Percentiles rank a stretch among this genome's conserved stretches.
Conservation (phyloP, 2,888 invertebrate genomes). For the Ectemnius lituratus region DNA sequence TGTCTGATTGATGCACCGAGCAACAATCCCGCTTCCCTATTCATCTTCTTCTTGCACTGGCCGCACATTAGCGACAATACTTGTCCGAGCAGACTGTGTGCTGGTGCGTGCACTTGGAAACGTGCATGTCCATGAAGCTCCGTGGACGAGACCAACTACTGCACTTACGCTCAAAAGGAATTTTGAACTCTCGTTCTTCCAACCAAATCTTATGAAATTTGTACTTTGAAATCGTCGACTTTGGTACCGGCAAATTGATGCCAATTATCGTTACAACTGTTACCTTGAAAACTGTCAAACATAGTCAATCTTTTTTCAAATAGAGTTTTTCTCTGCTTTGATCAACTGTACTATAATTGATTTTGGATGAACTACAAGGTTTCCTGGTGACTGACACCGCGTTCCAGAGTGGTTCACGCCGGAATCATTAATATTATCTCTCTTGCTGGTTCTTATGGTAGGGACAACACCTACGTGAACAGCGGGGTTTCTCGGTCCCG, state of each 20-base stretch:
- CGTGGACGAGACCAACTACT: conserved; percentile 28
- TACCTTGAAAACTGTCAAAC: no score
- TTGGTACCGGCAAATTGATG: no score
- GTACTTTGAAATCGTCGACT: no score
- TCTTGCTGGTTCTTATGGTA: conserved; percentile 42
- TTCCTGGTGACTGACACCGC: conserved; percentile 24
- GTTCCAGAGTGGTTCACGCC: conserved; percentile 13
- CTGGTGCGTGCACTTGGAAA: conserved; percentile 53
- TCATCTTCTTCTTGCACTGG: conserved; percentile 67
- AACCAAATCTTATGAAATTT: no score
- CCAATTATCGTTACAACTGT: no score
- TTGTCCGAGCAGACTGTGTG: conserved; percentile 1
- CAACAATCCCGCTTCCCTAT: conserved; percentile 64
- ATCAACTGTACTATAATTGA: no score
- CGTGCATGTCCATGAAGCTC: conserved; percentile 18
- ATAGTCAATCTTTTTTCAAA: no score
- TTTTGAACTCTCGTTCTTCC: background rate
- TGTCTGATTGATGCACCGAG: conserved; percentile 24
- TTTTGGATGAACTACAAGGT: no score
- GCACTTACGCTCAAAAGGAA: conserved; percentile 41
- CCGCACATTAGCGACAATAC: conserved; percentile 67
- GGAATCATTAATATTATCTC: conserved; percentile 64
- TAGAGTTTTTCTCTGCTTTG: no score
- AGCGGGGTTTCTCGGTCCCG: conserved; percentile 56
- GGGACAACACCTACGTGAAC: conserved; percentile 65